These are phyloP conservation scores for Atherix ibis DNA, from an alignment of 2,888 invertebrate genomes.

Conservation along the genomic window DNA sequence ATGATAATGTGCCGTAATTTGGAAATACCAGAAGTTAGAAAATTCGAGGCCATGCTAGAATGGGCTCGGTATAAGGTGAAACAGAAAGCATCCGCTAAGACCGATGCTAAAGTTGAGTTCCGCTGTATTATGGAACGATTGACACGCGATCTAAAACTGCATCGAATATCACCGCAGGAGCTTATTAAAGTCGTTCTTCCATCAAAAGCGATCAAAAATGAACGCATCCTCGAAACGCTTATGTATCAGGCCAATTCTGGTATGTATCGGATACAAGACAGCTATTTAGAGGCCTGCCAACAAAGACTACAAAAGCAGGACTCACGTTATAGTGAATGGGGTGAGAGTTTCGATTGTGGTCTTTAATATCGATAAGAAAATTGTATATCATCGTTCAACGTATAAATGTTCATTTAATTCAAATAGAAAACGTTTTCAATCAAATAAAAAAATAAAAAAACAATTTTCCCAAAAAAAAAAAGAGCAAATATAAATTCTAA, in stretches of 20 bases:
- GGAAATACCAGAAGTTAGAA: slow-evolving; percentile 74
- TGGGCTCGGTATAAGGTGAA: slow-evolving; percentile 76
- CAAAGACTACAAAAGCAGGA: slow-evolving; percentile 77
- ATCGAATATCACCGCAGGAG: slow-evolving; percentile 84
- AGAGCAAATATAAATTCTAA: too few relatives aligned
- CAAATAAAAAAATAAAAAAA: too few relatives aligned
- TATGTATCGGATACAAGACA: slow-evolving; percentile 81
- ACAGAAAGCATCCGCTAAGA: slow-evolving; percentile 57
- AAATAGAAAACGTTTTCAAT: too few relatives aligned
- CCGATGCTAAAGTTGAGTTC: slow-evolving; percentile 77
- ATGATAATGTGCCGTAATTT: slow-evolving; percentile 87
- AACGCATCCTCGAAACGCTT: slow-evolving; percentile 77
- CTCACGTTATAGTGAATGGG: slow-evolving; percentile 65
- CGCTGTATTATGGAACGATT: slow-evolving; percentile 86
- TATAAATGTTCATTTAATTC: too few relatives aligned
- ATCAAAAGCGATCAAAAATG: slow-evolving; percentile 83
- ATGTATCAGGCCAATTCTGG: slow-evolving; percentile 89
- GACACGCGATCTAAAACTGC: slow-evolving; percentile 73
- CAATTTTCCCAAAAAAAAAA: too few relatives aligned
- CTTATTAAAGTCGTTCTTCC: slow-evolving; percentile 84
- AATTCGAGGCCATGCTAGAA: slow-evolving; percentile 83
- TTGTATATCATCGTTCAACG: too few relatives aligned
- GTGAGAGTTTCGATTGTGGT: slow-evolving; percentile 61
- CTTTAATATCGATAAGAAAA: slow-evolving; percentile 35
- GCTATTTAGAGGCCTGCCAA: slow-evolving; percentile 73